phyloP scores from a whole-genome alignment of 2,888 invertebrate species.

The Amphipoea oculea region DNA sequence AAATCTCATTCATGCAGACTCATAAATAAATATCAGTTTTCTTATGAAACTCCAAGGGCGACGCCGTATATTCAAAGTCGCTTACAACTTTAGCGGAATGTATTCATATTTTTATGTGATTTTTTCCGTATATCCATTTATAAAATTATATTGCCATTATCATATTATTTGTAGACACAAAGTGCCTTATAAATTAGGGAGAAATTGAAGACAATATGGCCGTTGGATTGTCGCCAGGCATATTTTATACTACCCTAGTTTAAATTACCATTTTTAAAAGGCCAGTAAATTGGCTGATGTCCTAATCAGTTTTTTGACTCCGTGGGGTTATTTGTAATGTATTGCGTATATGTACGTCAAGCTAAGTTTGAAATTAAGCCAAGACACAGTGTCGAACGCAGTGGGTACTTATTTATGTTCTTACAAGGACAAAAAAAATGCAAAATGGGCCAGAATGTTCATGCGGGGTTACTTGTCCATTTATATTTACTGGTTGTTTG shows the following conservation, averaged over 20 bases:
- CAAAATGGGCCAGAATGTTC: not conserved
- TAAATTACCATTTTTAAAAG: constrained; percentile 35
- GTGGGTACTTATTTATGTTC: not conserved
- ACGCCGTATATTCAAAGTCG: constrained; percentile 5
- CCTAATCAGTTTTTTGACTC: constrained; percentile 60
- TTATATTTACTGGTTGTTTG: not conserved
- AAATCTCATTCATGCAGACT: constrained; percentile 41
- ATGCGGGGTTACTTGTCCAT: not conserved
- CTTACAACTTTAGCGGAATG: constrained; percentile 12
- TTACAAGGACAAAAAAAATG: not conserved
- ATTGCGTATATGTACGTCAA: constrained; percentile 16
- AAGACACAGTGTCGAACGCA: not conserved
- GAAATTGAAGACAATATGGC: constrained; percentile 12
- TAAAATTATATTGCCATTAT: constrained; percentile 26
- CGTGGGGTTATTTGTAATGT: constrained; percentile 5
- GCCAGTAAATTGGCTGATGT: constrained; percentile 46
- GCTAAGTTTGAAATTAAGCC: constrained; percentile 40
- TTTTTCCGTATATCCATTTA: constrained; percentile 9
- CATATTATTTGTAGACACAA: constrained; percentile 24
- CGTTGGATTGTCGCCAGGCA: constrained; percentile 57
- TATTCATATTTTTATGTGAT: constrained; percentile 37
- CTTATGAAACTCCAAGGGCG: constrained; percentile 23
- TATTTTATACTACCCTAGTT: constrained; percentile 26
- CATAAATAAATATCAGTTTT: constrained; percentile 51
- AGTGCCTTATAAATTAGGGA: constrained; percentile 19